These are phyloP conservation scores for Marmota flaviventris DNA, from an alignment of 2,113 vertebrate genomes.

Conservation along the genomic window DNA sequence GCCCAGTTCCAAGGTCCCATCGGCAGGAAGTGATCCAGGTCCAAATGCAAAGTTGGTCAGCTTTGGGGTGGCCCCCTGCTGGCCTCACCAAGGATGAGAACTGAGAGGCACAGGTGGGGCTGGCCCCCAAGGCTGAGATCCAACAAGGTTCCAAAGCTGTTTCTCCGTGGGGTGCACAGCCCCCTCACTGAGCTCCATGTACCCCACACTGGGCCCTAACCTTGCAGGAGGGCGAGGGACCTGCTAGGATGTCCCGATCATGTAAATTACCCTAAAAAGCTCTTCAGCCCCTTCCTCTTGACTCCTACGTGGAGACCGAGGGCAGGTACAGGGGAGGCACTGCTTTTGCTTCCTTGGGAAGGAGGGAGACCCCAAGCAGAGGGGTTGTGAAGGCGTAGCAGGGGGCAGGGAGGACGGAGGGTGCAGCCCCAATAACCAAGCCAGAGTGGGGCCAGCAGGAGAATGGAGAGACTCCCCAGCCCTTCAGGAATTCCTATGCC, in stretches of 20 bases:
- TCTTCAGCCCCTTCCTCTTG: background rate
- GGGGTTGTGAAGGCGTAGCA: background rate
- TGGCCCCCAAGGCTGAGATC: background rate
- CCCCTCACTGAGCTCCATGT: accelerated
- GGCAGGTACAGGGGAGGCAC: background rate
- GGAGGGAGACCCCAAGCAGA: background rate
- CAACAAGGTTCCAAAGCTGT: background rate
- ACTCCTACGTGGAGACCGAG: background rate
- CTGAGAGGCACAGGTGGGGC: background rate
- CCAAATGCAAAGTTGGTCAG: background rate
- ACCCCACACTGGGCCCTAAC: accelerated
- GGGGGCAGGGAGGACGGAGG: background rate
- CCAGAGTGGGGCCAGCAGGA: background rate
- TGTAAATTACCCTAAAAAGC: background rate
- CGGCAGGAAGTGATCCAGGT: background rate
- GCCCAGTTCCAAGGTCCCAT: accelerated
- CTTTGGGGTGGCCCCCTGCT: background rate
- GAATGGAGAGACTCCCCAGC: background rate
- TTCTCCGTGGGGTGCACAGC: accelerated
- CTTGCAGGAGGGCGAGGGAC: background rate
- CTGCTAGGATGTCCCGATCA: background rate
- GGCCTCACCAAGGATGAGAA: too few relatives aligned
- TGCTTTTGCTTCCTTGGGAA: background rate
- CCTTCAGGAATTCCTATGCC: background rate
- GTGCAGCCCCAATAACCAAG: accelerated